A percentile compares a stretch with the other conserved stretches of the same genome.
These are phyloP conservation scores for Zootoca vivipara DNA, from an alignment of 2,113 vertebrate genomes.

Conservation along the genomic window DNA sequence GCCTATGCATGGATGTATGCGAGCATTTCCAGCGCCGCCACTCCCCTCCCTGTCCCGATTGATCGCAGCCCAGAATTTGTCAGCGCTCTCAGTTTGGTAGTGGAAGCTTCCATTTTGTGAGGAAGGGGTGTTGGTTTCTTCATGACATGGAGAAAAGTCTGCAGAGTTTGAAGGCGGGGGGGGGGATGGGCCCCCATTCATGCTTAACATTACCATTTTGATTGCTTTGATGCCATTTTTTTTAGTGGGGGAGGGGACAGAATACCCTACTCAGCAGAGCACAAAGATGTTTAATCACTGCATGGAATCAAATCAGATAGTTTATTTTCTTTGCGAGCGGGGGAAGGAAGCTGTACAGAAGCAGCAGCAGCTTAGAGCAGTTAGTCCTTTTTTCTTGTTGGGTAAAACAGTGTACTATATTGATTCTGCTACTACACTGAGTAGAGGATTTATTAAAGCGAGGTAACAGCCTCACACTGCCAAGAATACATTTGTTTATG, in stretches of 20 bases:
- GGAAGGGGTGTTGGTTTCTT: constrained; percentile 81
- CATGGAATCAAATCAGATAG: constrained; percentile 75
- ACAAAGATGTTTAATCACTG: constrained; percentile 84
- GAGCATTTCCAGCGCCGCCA: neutral
- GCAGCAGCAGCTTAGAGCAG: constrained; percentile 54
- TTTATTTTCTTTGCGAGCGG: constrained; percentile 58
- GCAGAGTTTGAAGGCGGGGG: constrained; percentile 90
- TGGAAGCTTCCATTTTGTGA: constrained; percentile 99
- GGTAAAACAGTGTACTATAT: constrained; percentile 68
- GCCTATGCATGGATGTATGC: neutral
- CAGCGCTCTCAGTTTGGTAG: constrained; percentile 82
- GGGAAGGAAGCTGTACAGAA: constrained; percentile 47
- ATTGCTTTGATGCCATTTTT: constrained; percentile 99
- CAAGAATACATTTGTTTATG: constrained; percentile 66
- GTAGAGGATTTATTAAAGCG: constrained; percentile 47
- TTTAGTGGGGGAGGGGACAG: constrained; percentile 83
- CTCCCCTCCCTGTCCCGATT: constrained; percentile 25
- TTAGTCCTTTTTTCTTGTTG: constrained; percentile 43
- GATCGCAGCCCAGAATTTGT: constrained; percentile 72
- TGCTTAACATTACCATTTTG: constrained; percentile 98
- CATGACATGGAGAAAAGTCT: constrained; percentile 92
- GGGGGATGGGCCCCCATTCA: constrained; percentile 91
- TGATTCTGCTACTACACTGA: constrained; percentile 58
- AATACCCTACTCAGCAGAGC: constrained; percentile 85
- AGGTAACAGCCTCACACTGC: constrained; percentile 52